Percentiles rank a stretch among this genome's conserved stretches.
Conservation (phyloP, 1,140 invertebrate species). For the Sitophilus oryzae region DNA sequence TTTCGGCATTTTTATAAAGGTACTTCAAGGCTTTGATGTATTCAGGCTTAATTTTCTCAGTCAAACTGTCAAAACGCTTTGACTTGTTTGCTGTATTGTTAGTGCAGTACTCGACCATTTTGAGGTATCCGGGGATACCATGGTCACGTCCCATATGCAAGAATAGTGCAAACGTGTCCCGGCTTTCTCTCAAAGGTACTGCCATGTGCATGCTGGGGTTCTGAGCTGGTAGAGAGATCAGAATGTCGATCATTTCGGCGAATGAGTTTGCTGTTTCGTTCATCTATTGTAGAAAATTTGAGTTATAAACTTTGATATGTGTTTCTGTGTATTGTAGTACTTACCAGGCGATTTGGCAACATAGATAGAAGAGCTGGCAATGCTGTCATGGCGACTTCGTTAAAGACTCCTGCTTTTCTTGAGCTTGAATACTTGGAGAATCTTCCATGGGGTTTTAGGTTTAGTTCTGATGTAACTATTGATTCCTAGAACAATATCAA, state of each 20-base stretch:
- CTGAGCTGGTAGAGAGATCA: constrained; percentile 48
- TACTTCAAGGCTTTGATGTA: constrained; percentile 54
- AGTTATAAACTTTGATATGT: background rate
- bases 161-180: constrained; percentile 52
- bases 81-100: constrained; percentile 38
- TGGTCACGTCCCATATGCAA: constrained; percentile 80
- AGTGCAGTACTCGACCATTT: constrained; percentile 66
- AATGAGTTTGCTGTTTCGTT: constrained; percentile 44
- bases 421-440: constrained; percentile 78
- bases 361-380: constrained; percentile 72
- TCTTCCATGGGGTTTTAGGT: constrained; percentile 57
- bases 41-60: constrained; percentile 53
- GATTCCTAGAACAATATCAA: constrained; percentile 52
- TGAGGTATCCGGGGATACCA: constrained; percentile 79
- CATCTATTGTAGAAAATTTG: constrained; percentile 26
- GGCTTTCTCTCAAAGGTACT: constrained; percentile 39
- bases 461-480: constrained; percentile 59
- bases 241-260: constrained; percentile 42
- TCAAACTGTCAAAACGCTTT: constrained; percentile 58
- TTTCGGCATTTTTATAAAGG: constrained; percentile 68
- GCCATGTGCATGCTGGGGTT: constrained; percentile 47
- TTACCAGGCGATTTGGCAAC: constrained; percentile 55
- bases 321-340: constrained; percentile 3
- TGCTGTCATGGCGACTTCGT: constrained; percentile 68
- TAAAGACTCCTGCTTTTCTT: constrained; percentile 66